Conservation (phyloP, 2,797 vertebrate genomes). For the Morus bassanus region DNA sequence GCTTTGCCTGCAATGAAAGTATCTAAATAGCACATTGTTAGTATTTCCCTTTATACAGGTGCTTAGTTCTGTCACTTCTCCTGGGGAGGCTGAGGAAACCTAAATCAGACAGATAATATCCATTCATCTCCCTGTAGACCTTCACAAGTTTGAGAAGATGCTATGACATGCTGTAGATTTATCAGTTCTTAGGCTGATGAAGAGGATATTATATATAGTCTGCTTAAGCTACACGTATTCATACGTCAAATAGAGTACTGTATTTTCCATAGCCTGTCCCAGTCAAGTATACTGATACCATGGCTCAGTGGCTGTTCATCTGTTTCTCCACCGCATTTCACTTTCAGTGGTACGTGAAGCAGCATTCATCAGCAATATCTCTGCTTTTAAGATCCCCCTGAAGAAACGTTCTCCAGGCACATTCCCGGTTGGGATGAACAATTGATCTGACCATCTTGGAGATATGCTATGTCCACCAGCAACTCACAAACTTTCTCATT, state of each 20-base stretch:
- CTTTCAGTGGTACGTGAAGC: background rate
- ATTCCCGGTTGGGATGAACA: background rate
- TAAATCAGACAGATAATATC: background rate
- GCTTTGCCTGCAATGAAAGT: background rate
- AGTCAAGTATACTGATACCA: background rate
- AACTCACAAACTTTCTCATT: background rate
- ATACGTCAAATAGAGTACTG: background rate
- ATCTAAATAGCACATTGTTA: background rate
- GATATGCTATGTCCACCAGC: background rate
- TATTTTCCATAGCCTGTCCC: background rate
- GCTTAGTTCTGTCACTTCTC: background rate
- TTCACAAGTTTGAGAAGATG: background rate
- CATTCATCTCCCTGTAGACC: background rate
- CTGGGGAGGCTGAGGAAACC: background rate
- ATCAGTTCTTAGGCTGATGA: background rate
- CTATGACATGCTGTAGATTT: background rate
- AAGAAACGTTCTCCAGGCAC: background rate
- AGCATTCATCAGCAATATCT: accelerated
- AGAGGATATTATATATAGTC: background rate
- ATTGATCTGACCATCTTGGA: background rate
- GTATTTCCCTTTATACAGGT: background rate
- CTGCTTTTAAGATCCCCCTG: background rate
- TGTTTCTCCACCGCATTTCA: background rate
- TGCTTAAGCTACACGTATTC: background rate
- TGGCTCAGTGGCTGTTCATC: background rate